These are phyloP conservation scores for Carassius gibelio DNA, from an alignment of 2,113 vertebrate genomes.

Conservation along the genomic window DNA sequence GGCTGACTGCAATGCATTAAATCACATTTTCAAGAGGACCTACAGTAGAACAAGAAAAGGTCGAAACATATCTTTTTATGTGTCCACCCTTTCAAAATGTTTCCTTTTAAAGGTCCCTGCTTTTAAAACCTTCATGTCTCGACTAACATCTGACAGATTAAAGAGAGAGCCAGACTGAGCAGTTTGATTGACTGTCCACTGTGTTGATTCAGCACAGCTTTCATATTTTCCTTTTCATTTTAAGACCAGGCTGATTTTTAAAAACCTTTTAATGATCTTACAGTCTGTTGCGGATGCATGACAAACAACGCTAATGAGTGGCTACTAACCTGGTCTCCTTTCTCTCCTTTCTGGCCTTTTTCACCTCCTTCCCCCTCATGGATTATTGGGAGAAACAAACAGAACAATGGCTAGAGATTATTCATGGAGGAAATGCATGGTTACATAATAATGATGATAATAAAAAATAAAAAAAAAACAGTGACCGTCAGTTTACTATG, in stretches of 20 bases:
- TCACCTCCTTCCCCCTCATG: conserved; percentile 68
- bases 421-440: too few species aligned
- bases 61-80: background rate
- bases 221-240: background rate
- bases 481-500: background rate
- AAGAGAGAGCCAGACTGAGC: background rate
- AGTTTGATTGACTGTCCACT: conserved; percentile 5
- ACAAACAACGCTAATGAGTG: background rate
- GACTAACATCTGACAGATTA: conserved; percentile 2
- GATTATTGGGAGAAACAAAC: conserved; percentile 48
- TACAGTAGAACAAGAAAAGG: background rate
- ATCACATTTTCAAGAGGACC: background rate
- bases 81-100: conserved; percentile 2
- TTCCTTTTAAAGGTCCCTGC: background rate
- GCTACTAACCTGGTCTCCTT: conserved; percentile 83
- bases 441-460: background rate
- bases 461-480: background rate
- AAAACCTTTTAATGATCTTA: background rate
- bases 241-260: background rate
- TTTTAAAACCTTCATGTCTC: conserved; percentile 2
- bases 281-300: background rate
- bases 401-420: background rate
- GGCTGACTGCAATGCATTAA: conserved; percentile 40
- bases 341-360: conserved; percentile 79
- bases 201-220: background rate